Conservation (phyloP, 2,113 vertebrate genomes). For the Eclectus roratus region DNA sequence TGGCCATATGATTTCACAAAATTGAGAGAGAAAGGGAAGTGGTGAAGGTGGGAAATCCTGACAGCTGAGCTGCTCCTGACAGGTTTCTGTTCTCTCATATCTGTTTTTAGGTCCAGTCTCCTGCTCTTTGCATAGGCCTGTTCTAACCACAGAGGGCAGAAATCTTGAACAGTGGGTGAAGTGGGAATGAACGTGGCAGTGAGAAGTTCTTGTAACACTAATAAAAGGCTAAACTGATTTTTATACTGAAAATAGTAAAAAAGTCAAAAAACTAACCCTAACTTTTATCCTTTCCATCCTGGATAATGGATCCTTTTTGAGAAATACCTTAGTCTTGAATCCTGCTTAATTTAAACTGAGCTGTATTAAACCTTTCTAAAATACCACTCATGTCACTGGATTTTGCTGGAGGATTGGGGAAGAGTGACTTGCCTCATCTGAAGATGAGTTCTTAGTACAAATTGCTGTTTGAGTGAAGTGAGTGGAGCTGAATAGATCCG, state of each 20-base stretch:
- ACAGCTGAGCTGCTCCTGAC: neutral
- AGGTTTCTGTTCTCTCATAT: neutral
- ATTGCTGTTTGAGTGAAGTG: neutral
- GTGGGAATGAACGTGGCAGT: neutral
- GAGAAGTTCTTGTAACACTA: neutral
- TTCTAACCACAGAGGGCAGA: neutral
- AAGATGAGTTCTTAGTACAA: neutral
- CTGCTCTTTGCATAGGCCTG: neutral
- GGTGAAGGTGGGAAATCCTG: neutral
- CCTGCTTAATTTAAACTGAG: neutral
- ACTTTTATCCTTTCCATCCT: neutral
- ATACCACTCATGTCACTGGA: neutral
- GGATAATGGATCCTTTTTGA: neutral
- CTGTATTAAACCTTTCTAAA: neutral
- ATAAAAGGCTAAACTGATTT: neutral
- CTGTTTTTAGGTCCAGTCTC: neutral
- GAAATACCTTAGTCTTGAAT: neutral
- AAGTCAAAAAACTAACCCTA: neutral
- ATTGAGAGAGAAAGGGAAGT: neutral
- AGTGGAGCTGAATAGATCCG: neutral
- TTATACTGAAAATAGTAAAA: neutral
- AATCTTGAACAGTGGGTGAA: neutral
- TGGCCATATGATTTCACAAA: neutral
- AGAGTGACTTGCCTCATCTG: neutral
- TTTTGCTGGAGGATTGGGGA: neutral